These are phyloP conservation scores for Castor canadensis DNA, from an alignment of 2,113 vertebrate genomes.

Conservation along the genomic window DNA sequence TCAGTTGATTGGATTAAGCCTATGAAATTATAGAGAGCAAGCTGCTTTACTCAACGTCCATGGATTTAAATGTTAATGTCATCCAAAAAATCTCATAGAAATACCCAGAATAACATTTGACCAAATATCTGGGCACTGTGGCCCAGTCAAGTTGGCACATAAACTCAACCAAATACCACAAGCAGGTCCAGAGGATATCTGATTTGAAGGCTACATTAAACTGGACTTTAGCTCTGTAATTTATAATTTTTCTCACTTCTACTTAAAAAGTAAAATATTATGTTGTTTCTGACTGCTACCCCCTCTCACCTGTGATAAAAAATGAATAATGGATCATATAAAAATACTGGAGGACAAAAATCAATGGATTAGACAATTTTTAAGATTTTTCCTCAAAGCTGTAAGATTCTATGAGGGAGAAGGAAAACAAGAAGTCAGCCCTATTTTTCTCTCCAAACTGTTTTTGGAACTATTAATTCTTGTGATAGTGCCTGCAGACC, in stretches of 20 bases:
- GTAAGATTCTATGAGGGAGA: background rate
- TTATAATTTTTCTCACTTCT: background rate
- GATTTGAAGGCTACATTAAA: background rate
- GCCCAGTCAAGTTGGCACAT: background rate
- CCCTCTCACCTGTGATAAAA: background rate
- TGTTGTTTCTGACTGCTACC: background rate
- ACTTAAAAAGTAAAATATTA: constrained; percentile 5
- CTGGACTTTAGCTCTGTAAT: background rate
- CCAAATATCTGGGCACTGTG: background rate
- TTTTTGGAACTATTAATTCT: background rate
- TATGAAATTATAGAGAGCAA: background rate
- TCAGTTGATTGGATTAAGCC: background rate
- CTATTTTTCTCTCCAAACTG: background rate
- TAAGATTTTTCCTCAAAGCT: background rate
- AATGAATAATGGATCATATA: background rate
- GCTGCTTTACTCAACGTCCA: background rate
- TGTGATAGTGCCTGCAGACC: background rate
- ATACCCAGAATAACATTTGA: background rate
- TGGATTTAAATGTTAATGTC: background rate
- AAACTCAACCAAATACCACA: background rate
- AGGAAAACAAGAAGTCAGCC: background rate
- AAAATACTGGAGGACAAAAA: background rate
- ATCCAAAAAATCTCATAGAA: background rate
- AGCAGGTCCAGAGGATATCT: background rate
- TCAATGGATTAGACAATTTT: background rate